Evolutionary conservation across 2,113 vertebrate genomes (phyloP), one percentile per base, ranked within the genome.

Genomic region (Megaleporinus macrocephalus): DNA sequence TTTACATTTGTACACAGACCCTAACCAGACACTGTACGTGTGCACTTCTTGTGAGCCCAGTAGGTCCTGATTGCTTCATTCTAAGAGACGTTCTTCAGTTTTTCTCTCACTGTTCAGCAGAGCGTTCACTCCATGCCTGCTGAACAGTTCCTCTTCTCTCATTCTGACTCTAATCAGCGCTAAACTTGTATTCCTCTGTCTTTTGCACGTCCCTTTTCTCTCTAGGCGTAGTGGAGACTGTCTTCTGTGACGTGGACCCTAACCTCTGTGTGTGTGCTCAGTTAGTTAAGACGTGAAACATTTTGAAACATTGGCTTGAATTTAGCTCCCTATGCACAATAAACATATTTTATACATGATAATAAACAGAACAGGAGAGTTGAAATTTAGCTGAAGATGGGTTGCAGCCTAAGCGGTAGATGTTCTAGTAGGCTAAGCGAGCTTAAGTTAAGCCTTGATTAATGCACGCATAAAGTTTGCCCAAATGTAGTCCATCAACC

Each of bases 191-290:
- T 68, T 77, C 66, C 24, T 85, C 16, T 75, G 15, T 81, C 53
- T 49, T 59, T 65, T 82, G 75, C 70, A 74, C 81, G 78, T 59
- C 47, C 53, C 29, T 68, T 57, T 70, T 33, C 57, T 81, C 62
- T 79, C 53, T 22, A 61, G 36, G 73, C 71, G 26, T 71, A 57
- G 30, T 79, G 33, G 47, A 76, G 41, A 76, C 24, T 79, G 36
- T 79, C 18, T 30, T 86, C 44, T 78, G 26, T 78, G 70, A 30
- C 30, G 30, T 79, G 63, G 24, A 72, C 36, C 16, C 41, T 41
- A 20, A 63, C 61, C 5, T 24, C 44, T 44, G 57, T 68, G 65
- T 65, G 41, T 10, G 4, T 44, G 4, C 33, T 36, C 29, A 49
- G 13, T 49, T 10, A 49, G 47, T 49, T 3, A 36, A 36, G 6